Percentiles rank a stretch among this genome's conserved stretches.
Conservation (phyloP, 2,113 vertebrate genomes). For the Ivindomyrus marchei region DNA sequence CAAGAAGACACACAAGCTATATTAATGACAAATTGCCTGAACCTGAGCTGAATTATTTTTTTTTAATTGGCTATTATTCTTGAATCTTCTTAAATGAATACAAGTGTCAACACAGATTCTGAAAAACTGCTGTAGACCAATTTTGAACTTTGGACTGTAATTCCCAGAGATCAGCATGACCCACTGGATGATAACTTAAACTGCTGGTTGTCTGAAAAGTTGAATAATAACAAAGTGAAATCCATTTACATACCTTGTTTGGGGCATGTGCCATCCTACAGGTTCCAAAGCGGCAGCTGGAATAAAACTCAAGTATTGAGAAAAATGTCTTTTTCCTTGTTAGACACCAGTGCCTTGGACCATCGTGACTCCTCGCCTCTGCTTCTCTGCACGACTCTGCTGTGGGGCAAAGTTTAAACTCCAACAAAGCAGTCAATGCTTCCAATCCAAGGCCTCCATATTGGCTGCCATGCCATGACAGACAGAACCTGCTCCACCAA, state of each 20-base stretch:
- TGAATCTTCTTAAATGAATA: neutral
- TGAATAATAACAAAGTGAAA: neutral
- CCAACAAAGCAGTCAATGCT: constrained; percentile 26
- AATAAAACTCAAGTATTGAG: constrained; percentile 28
- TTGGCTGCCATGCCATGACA: constrained; percentile 41
- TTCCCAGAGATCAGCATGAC: neutral
- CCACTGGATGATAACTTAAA: neutral
- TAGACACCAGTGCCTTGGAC: neutral
- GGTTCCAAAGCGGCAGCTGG: constrained; percentile 13
- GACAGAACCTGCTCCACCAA: constrained; percentile 31
- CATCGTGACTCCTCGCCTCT: neutral
- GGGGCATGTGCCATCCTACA: constrained; percentile 34
- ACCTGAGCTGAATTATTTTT: neutral
- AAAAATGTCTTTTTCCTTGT: constrained; percentile 17
- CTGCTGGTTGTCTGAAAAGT: neutral
- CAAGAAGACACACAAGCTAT: neutral
- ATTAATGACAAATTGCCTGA: neutral
- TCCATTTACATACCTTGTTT: constrained; percentile 37
- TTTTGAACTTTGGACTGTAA: neutral
- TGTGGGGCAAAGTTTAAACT: constrained; percentile 55
- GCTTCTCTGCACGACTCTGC: constrained; percentile 18
- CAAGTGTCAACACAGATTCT: neutral
- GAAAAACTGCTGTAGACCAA: neutral
- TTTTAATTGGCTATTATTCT: neutral
- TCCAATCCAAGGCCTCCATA: constrained; percentile 5